Evolutionary conservation across 2,888 invertebrate species (phyloP).

Genomic region (Brachyopa scutellaris): DNA sequence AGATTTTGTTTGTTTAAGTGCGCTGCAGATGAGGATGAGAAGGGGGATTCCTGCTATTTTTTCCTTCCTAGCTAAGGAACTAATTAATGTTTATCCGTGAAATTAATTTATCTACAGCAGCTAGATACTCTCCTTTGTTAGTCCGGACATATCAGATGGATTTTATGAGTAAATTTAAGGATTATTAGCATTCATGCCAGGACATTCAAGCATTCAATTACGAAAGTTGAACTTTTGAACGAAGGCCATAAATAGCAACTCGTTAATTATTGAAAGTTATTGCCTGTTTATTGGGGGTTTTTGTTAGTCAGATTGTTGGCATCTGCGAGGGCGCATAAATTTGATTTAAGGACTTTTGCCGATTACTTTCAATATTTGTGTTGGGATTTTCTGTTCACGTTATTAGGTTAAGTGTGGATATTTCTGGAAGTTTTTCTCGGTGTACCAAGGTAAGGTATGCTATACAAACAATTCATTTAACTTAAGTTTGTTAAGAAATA

Average conservation of each 20-base stretch:
- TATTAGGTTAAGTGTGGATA: no score
- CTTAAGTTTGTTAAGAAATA: no score
- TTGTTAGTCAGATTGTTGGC: background rate
- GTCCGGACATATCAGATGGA: background rate
- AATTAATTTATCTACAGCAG: conserved; percentile 42
- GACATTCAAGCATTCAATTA: conserved; percentile 27
- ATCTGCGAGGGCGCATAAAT: background rate
- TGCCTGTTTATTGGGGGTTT: conserved; percentile 18
- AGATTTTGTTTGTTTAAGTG: conserved; percentile 39
- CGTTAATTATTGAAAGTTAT: conserved; percentile 40
- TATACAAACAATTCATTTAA: no score
- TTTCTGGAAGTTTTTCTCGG: no score
- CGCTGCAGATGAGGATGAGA: conserved; percentile 1
- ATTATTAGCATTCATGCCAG: conserved; percentile 13
- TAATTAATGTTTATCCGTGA: conserved; percentile 49
- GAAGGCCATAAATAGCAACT: background rate
- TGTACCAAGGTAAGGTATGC: no score
- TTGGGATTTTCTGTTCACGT: no score
- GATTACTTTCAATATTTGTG: background rate
- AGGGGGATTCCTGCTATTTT: background rate
- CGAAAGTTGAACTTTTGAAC: conserved; percentile 1
- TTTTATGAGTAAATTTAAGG: background rate
- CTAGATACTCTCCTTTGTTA: background rate
- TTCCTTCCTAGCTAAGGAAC: conserved; percentile 6
- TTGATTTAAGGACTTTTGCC: background rate